These are phyloP conservation scores for Coenonympha glycerion DNA, from an alignment of 2,888 invertebrate genomes.

Conservation along the genomic window DNA sequence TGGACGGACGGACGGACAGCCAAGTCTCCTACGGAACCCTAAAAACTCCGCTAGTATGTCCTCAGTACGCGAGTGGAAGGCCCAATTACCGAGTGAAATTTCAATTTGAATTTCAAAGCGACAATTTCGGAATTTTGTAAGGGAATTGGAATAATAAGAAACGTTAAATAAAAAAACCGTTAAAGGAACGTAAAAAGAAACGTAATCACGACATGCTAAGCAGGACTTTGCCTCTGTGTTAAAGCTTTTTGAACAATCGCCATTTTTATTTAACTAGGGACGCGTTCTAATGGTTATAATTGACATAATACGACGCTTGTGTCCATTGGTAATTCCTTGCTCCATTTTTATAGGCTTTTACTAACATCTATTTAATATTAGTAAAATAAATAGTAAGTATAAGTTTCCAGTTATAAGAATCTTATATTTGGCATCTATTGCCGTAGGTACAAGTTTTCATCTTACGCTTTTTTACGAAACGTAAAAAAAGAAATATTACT, in stretches of 20 bases:
- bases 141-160: conserved; percentile 10
- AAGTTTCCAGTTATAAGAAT: no score
- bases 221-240: conserved; percentile 3
- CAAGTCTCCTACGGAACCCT: no score
- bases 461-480: no score
- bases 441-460: no score
- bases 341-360: neutral
- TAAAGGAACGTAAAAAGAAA: conserved; percentile 4
- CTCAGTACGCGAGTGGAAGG: neutral
- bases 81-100: conserved; percentile 11
- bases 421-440: no score
- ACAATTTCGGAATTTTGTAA: conserved; percentile 12
- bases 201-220: conserved; percentile 13
- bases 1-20: no score
- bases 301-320: neutral
- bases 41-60: neutral
- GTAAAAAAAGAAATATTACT: no score
- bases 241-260: conserved; percentile 12
- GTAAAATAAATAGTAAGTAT: no score
- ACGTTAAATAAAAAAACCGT: no score
- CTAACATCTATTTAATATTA: neutral
- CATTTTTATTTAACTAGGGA: conserved; percentile 7
- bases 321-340: neutral
- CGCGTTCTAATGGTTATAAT: neutral
- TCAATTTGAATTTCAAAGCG: conserved; percentile 15